Base-by-base conservation (phyloP, 2,113 vertebrate genomes). In the Platycercus adscitus region DNA sequence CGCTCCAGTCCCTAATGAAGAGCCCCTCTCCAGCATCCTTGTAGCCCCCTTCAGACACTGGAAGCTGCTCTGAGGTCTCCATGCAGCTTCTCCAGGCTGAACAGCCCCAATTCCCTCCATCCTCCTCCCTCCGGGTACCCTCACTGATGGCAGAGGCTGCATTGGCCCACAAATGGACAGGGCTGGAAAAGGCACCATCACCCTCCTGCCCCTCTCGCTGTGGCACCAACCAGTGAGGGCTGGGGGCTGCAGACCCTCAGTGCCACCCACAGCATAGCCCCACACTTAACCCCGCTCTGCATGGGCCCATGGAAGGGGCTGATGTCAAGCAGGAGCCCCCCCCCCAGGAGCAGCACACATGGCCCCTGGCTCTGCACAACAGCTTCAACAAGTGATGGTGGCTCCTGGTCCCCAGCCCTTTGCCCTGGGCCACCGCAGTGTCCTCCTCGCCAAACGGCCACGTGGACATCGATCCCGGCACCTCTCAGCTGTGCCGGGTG, bases 401-500 rank as follows among this genome's bases (percentile, higher is more conserved):
- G 56, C 37, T 65, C 13, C 26, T 1, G 1, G n/a, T 13, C 24
- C 39, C 31, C 58, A n/a, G 28, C 39, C 37, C 44, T 46, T 58
- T 52, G 44, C 29, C 61, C 44, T 12, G 44, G 46, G 75, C 35
- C 47, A 13, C 55, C 0, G 2, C 1, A 0, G n/a, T 41, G 70
- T 44, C 50, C 66, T 66, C 37, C 1, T 3, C 0, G 0, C 60
- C 12, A 5, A 7, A 2, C 1, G 2, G 35, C 43, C 53, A 20
- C 5, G 0, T 0, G 15, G 21, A 13, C 21, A 7, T 35, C 0
- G 4, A 17, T 25, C 10, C 33, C 13, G 6, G 20, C 17, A 6
- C 49, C 60, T 35, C 44, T 26, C 2, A 1, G 35, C 88, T 9
- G 68, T 17, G 37, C 47, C 5, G 4, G 58, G 11, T 3, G 47